Percentiles rank a stretch among this genome's conserved stretches.
phyloP scores from a whole-genome alignment of 1,140 invertebrate genomes.

The Drosophila burlai region DNA sequence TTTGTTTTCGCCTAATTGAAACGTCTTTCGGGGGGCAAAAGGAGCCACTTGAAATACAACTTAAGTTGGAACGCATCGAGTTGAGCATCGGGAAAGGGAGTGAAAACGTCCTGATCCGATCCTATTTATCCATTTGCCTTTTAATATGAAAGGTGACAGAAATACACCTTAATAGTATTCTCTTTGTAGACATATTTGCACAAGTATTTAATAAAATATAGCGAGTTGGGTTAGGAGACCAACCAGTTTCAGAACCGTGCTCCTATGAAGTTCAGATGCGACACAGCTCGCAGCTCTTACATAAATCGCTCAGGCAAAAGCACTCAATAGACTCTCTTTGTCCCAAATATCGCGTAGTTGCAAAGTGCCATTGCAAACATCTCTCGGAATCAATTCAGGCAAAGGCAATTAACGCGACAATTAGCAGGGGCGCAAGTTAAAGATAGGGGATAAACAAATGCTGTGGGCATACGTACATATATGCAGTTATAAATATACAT shows the following conservation, averaged over 20 bases:
- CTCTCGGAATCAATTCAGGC: slow-evolving; percentile 52
- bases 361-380: slow-evolving; percentile 58
- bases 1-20: slow-evolving; percentile 40
- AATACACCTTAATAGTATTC: no score
- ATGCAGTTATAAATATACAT: slow-evolving; percentile 18
- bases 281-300: not conserved
- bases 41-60: not conserved
- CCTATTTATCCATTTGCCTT: not conserved
- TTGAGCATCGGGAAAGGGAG: no score
- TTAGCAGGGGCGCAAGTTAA: slow-evolving; percentile 42
- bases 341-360: slow-evolving; percentile 56
- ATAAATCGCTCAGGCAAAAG: slow-evolving; percentile 23
- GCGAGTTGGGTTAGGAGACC: not conserved
- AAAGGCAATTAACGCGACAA: slow-evolving; percentile 64
- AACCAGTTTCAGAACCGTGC: not conserved
- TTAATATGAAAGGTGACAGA: not conserved
- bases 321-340: slow-evolving; percentile 54
- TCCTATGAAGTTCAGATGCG: not conserved
- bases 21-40: slow-evolving; percentile 20
- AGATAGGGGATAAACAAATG: slow-evolving; percentile 37
- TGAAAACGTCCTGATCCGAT: not conserved
- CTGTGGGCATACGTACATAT: slow-evolving; percentile 1
- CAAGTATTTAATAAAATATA: not conserved
- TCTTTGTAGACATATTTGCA: not conserved
- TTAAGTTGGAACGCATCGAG: not conserved